A percentile compares a stretch with the other conserved stretches of the same genome.
These are phyloP conservation scores for Rhagium mordax DNA, from an alignment of 2,888 invertebrate genomes.

Conservation along the genomic window DNA sequence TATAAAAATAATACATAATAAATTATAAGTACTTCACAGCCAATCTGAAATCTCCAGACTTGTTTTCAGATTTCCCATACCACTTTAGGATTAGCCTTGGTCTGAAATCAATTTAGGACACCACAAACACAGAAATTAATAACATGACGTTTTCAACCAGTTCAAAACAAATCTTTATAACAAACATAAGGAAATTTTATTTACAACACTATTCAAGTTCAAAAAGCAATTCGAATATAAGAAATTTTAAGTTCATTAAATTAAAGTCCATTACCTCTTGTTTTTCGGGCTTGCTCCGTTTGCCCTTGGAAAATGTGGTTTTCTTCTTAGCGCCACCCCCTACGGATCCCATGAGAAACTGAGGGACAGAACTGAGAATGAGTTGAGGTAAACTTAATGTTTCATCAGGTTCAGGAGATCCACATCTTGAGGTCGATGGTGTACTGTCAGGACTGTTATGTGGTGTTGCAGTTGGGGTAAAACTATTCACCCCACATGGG, in stretches of 20 bases:
- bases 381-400: conserved; percentile 71
- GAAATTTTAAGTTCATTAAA: conserved; percentile 28
- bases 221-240: conserved; percentile 36
- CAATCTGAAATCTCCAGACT: neutral
- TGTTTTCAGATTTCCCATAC: neutral
- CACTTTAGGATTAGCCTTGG: neutral
- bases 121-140: neutral
- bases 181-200: neutral
- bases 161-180: conserved; percentile 2
- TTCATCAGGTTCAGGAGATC: conserved; percentile 73
- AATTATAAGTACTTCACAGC: neutral
- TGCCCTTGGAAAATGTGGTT: conserved; percentile 38
- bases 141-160: neutral
- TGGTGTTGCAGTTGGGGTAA: conserved; percentile 89
- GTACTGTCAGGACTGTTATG: conserved; percentile 87
- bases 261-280: conserved; percentile 55
- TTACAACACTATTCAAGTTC: neutral
- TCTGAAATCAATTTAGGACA: neutral
- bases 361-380: conserved; percentile 77
- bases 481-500: conserved; percentile 77
- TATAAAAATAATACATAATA: neutral
- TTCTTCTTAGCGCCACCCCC: conserved; percentile 71
- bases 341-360: conserved; percentile 77
- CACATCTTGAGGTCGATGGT: conserved; percentile 72
- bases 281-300: conserved; percentile 48